phyloP scores from a whole-genome alignment of 1,140 invertebrate species.

The Muscidifurax raptorellus region DNA sequence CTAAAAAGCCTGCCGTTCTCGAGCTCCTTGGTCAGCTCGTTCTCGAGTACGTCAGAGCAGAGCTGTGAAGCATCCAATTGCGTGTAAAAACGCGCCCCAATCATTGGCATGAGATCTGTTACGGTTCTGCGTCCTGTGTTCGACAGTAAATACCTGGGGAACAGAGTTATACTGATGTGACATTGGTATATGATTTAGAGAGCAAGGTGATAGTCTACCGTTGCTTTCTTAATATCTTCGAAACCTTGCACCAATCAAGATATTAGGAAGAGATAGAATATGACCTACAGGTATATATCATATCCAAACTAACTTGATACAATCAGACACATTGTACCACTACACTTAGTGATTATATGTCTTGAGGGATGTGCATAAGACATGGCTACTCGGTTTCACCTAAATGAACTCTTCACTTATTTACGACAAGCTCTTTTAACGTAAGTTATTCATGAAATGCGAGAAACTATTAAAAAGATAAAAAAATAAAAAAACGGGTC shows the following conservation, averaged over 20 bases:
- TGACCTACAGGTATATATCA: not conserved
- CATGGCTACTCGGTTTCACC: not conserved
- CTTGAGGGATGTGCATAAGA: not conserved
- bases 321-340: not conserved
- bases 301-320: not conserved
- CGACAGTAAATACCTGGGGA: conserved; percentile 85
- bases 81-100: conserved; percentile 97
- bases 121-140: conserved; percentile 85
- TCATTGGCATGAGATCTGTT: conserved; percentile 99
- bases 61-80: conserved; percentile 94
- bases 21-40: conserved; percentile 93
- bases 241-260: not conserved
- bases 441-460: not conserved
- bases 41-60: conserved; percentile 91
- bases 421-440: not conserved
- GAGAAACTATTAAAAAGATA: not conserved
- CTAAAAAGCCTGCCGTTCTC: conserved; percentile 96
- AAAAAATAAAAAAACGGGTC: not conserved
- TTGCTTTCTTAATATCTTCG: not conserved
- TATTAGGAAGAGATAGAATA: not conserved
- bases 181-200: not conserved
- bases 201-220: not conserved
- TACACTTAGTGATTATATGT: not conserved
- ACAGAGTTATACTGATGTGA: not conserved
- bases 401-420: not conserved